Percentiles rank a stretch among this genome's conserved stretches.
Evolutionary conservation across 1,140 invertebrate genomes (phyloP).

Genomic region (Myzus persicae): DNA sequence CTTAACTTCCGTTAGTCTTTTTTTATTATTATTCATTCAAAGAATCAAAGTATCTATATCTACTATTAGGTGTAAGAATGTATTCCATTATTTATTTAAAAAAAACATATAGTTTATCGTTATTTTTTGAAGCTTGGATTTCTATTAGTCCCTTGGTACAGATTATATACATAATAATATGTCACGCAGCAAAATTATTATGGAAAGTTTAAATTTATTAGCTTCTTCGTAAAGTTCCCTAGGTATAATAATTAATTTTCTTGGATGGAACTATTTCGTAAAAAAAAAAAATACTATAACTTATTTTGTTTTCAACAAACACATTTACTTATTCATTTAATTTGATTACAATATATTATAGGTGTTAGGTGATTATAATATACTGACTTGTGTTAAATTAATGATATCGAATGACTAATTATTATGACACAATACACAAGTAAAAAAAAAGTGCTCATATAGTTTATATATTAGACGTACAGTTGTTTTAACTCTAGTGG

Average conservation of each 20-base stretch:
- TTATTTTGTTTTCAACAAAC: not conserved
- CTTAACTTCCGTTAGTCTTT: not conserved
- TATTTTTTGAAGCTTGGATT: not conserved
- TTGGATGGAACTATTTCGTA: not conserved
- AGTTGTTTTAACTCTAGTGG: not conserved
- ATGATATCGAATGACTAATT: not conserved
- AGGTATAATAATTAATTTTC: not conserved
- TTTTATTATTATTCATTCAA: not conserved
- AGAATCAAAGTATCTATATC: not conserved
- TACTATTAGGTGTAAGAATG: not conserved
- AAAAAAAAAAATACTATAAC: not conserved
- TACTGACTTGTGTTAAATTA: not conserved
- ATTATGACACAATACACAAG: not conserved
- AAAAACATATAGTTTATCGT: not conserved
- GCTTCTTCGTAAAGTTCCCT: not conserved
- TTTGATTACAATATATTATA: not conserved
- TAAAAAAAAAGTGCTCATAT: not conserved
- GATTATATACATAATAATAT: not conserved
- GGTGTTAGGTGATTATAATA: not conserved
- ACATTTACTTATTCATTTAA: not conserved
- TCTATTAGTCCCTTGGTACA: not conserved
- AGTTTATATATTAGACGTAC: not conserved
- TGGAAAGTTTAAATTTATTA: not conserved
- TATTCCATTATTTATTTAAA: not conserved
- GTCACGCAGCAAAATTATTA: not conserved